Percentiles rank a stretch among this genome's conserved stretches.
Conservation (phyloP, 2,888 invertebrate genomes). For the Palloptera scutellata region DNA sequence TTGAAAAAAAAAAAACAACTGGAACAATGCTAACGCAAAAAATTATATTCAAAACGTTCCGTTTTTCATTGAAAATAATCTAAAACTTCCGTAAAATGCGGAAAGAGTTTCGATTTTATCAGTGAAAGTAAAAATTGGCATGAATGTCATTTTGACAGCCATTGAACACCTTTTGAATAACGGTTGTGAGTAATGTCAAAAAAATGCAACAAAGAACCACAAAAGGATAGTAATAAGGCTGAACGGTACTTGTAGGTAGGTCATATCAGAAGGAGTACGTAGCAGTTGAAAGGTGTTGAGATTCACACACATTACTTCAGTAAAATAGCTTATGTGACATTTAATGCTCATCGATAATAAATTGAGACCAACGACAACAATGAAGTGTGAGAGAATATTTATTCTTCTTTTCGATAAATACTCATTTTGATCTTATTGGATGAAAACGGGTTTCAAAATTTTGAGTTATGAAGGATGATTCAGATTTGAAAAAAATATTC, state of each 20-base stretch:
- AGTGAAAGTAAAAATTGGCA: conserved; percentile 24
- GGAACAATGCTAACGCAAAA: conserved; percentile 34
- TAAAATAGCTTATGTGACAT: conserved; percentile 25
- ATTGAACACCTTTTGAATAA: conserved; percentile 31
- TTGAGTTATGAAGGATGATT: conserved; percentile 6
- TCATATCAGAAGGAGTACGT: conserved; percentile 1
- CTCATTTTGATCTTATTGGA: too few species aligned
- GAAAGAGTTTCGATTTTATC: conserved; percentile 31
- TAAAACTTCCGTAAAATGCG: conserved; percentile 33
- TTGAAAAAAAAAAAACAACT: conserved; percentile 15
- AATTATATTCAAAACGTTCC: conserved; percentile 20
- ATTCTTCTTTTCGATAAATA: conserved; percentile 12
- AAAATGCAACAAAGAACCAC: background rate
- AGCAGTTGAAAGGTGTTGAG: conserved; percentile 16
- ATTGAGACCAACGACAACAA: conserved; percentile 16
- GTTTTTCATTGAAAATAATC: background rate
- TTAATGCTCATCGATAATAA: conserved; percentile 31
- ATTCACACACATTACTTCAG: background rate
- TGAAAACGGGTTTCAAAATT: too few species aligned
- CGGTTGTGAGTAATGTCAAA: conserved; percentile 13
- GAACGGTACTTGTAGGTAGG: conserved; percentile 15
- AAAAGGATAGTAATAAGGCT: background rate
- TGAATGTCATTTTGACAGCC: conserved; percentile 15
- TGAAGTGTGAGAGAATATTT: conserved; percentile 26
- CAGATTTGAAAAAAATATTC: too few species aligned